Evolutionary conservation across 2,888 invertebrate species (phyloP), one percentile per base, ranked within the genome.

Genomic region (Hipparchia sbordonii): DNA sequence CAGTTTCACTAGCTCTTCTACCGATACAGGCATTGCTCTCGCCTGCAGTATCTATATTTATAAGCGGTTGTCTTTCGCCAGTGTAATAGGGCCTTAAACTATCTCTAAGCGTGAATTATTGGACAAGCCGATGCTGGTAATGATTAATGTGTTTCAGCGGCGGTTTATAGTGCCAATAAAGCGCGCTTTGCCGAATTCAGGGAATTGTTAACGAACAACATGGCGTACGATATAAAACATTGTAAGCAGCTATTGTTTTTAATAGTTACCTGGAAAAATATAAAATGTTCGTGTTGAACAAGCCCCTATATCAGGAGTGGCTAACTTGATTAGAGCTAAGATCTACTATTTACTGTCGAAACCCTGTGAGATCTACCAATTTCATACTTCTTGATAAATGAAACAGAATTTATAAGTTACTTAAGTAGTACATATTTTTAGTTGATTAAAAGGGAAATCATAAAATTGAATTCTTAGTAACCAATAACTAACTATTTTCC

Each of bases 141-240:
- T 88, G 89, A 90, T 79, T 87, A 84, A 90, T 87, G 83, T 80
- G 82, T 87, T 88, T 77, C 85, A 84, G 82, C 81, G 83, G 80
- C 84, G 82, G 82, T 89, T 88, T 90, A 87, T 85, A 82, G 83
- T 76, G 76, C 82, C 80, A 77, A 83, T 87, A 85, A 88, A 86
- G 76, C 77, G 73, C 77, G 79, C 81, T 82, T 78, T 80, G 79
- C 81, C 82, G 78, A 79, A 83, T 85, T 86, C 86, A 81, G 79
- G 79, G 84, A 86, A 86, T 74, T 79, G 79, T 69, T 72, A 62
- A 66, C 71, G 60, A 46, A 57, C 61, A 65, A 66, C 70, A 71
- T 73, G 73, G 68, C 74, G 68, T 72, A 68, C 66, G 66, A 72
- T 71, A 72, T 57, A 65, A 60, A 68, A 60, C 60, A 65, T 70